Base-by-base conservation (phyloP, 2,888 invertebrate species). In the Parasteatoda lunata region DNA sequence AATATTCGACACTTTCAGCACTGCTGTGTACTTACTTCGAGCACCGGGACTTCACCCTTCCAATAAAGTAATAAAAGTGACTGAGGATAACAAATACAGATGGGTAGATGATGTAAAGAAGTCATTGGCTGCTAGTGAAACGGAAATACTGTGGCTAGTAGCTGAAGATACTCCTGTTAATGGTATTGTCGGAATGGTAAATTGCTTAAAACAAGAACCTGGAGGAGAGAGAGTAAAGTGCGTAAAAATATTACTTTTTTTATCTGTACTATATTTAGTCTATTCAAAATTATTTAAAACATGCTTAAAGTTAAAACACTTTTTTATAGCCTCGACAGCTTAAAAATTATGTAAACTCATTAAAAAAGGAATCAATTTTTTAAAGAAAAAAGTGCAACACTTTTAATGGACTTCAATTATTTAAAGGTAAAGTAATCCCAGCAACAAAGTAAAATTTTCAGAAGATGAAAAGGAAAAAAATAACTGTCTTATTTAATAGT, bases 21-120 rank as follows among this genome's bases (percentile, higher is more conserved):
- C 78, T 5, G 48, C 52, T 8, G 5, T 79, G 49, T 83, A 88
- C 66, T 66, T 88, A 13, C 68, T 88, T 5, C 66, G 79, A 5
- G 64, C 15, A 4, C 8, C 65, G 4, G 45, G 30, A 6, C 11
- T 30, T 52, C 7, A 48, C 11, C 30, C 49, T 9, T 1, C 30
- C 8, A 3, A 48, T 30, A 69, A 52, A 8, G 7, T 77, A 6
- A 51, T 77, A 45, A 9, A 51, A 1, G 47, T 69, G 7, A 3
- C 15, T 11, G 48, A 75, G 13, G 30, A 65, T 68, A 9, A 59
- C 13, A 30, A 30, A 30, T 65, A 70, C 47, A 48, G 51, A 15
- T 98, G 97, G 97, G 94, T 98, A 75, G 96, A 96, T 72, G 92
- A 93, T 9, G 92, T 98, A 66, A 97, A 97, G 91, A 45, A 69